phyloP scores from a whole-genome alignment of 2,888 invertebrate species.

The Drosophila limbata region DNA sequence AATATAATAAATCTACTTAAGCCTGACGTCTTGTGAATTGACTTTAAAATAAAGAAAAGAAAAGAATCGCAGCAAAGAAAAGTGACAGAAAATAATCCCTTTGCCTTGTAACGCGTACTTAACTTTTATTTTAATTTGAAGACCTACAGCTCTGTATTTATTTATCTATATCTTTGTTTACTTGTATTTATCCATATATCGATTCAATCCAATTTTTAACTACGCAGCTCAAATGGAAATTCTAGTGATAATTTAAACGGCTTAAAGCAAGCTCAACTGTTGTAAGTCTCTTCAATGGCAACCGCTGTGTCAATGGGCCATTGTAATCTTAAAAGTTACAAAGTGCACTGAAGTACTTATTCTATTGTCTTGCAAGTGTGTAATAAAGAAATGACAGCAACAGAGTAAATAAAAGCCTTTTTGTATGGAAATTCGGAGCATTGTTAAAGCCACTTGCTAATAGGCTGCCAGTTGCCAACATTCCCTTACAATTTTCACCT shows the following conservation, averaged over 20 bases:
- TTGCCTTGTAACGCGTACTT: not conserved
- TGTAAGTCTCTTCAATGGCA: not conserved
- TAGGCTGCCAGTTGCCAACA: conserved; percentile 47
- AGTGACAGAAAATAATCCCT: not conserved
- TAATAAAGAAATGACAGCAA: conserved; percentile 55
- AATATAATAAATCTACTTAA: conserved; percentile 6
- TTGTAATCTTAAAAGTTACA: conserved; percentile 1
- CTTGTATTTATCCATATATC: no score
- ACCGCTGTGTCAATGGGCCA: not conserved
- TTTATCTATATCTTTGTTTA: no score
- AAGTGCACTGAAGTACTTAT: conserved; percentile 17
- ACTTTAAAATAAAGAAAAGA: not conserved
- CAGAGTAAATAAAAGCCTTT: conserved; percentile 64
- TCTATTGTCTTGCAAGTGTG: conserved; percentile 33
- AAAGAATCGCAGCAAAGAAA: not conserved
- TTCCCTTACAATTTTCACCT: conserved; percentile 34
- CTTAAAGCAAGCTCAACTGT: not conserved
- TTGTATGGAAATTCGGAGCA: conserved; percentile 67
- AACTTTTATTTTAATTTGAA: not conserved
- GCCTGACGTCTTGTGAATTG: not conserved
- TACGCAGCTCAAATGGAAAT: not conserved
- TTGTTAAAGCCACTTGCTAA: conserved; percentile 61
- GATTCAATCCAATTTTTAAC: not conserved
- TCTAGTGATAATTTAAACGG: no score
- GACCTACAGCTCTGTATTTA: no score